These are phyloP conservation scores for Dryas iulia DNA, from an alignment of 1,140 invertebrate genomes.

Conservation along the genomic window DNA sequence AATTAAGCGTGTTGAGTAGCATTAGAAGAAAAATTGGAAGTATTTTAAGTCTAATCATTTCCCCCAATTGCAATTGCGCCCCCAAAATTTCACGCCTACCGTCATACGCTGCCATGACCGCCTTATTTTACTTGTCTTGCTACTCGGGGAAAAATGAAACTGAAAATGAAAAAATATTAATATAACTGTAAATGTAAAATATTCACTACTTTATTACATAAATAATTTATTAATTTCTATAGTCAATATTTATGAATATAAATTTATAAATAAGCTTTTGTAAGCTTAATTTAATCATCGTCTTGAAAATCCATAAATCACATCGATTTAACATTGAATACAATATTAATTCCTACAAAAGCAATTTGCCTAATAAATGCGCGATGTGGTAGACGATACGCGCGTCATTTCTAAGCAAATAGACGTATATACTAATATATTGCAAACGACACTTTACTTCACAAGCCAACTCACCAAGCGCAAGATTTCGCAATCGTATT, in stretches of 20 bases:
- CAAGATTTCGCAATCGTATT: slow-evolving; percentile 41
- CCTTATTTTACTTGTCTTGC: no score
- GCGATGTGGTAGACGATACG: slow-evolving; percentile 8
- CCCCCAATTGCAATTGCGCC: no score
- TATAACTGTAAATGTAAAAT: no score
- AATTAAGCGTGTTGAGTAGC: no score
- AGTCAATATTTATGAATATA: no score
- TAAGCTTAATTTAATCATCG: slow-evolving; percentile 2
- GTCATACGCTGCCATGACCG: no score
- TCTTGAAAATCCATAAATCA: slow-evolving; percentile 23
- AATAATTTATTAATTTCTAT: background rate
- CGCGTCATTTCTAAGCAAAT: slow-evolving; percentile 14
- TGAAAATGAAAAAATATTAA: no score
- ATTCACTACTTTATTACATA: background rate
- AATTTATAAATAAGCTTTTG: background rate
- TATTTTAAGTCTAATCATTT: no score
- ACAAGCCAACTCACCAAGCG: slow-evolving; percentile 29
- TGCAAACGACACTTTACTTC: slow-evolving; percentile 27
- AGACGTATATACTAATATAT: slow-evolving; percentile 21
- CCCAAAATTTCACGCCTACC: no score
- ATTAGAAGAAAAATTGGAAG: no score
- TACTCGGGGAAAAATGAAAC: no score
- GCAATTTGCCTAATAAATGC: slow-evolving; percentile 20
- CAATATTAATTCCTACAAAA: slow-evolving; percentile 18
- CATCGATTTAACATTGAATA: slow-evolving; percentile 10